A percentile compares a stretch with the other conserved stretches of the same genome.
Conservation (phyloP, 2,888 invertebrate genomes). For the Bhutanitis thaidina region DNA sequence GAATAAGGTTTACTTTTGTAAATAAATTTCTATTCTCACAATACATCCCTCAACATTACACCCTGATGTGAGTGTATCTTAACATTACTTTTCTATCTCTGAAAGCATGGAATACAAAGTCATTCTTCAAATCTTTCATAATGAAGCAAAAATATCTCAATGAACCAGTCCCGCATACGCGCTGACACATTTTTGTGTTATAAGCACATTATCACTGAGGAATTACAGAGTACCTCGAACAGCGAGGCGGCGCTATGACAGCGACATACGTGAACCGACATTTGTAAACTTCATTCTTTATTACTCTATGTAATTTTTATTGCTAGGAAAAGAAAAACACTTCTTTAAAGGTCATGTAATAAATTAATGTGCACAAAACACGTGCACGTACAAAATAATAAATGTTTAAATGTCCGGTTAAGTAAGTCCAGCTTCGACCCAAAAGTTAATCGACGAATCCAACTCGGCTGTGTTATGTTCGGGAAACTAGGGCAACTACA, state of each 20-base stretch:
- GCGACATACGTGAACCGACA: background rate
- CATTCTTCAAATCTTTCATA: constrained; percentile 13
- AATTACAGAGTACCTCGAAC: background rate
- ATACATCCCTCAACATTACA: no score
- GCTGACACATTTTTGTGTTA: background rate
- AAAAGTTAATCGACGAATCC: no score
- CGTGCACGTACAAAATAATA: no score
- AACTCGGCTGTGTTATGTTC: no score
- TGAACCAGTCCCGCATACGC: constrained; percentile 3
- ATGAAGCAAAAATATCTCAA: constrained; percentile 16
- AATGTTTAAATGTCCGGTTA: no score
- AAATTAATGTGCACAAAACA: no score
- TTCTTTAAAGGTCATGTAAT: no score
- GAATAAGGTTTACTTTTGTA: background rate
- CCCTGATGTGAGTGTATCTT: background rate
- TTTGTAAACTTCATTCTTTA: background rate
- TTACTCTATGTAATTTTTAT: background rate
- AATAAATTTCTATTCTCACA: background rate
- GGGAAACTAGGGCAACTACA: no score
- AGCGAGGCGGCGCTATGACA: background rate
- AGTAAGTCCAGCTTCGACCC: no score
- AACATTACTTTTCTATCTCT: constrained; percentile 1
- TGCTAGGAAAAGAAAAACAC: background rate
- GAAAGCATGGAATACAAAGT: constrained; percentile 1
- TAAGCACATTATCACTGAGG: background rate